Evolutionary conservation across 2,888 invertebrate genomes (phyloP).

Genomic region (Lithophane socia): DNA sequence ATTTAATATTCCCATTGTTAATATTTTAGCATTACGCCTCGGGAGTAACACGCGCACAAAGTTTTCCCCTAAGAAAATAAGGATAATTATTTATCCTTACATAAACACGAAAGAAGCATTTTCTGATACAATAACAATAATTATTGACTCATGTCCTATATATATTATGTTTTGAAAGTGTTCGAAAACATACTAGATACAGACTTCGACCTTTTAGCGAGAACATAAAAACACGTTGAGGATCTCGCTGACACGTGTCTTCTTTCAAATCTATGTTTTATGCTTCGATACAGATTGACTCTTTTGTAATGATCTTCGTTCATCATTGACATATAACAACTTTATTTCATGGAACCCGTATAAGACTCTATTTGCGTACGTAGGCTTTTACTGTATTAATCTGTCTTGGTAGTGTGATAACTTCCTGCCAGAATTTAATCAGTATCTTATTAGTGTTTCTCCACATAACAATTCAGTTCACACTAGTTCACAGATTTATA

Average conservation of each 20-base stretch:
- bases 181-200: constrained; percentile 28
- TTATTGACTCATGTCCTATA: constrained; percentile 66
- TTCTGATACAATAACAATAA: constrained; percentile 70
- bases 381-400: neutral
- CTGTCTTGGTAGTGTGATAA: neutral
- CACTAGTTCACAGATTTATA: constrained; percentile 67
- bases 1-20: constrained; percentile 79
- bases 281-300: neutral
- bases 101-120: constrained; percentile 73
- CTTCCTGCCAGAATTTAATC: constrained; percentile 14
- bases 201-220: constrained; percentile 35
- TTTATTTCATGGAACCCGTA: neutral
- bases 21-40: constrained; percentile 76
- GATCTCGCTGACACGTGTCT: constrained; percentile 11
- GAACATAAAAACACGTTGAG: constrained; percentile 18
- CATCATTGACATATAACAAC: too few species aligned
- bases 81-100: constrained; percentile 77
- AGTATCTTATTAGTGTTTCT: constrained; percentile 44
- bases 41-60: constrained; percentile 75
- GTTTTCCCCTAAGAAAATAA: constrained; percentile 80
- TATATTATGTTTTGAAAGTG: constrained; percentile 54
- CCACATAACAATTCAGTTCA: constrained; percentile 67
- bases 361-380: too few species aligned
- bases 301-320: neutral
- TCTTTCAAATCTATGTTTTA: neutral